phyloP scores from a whole-genome alignment of 1,140 invertebrate genomes.

The Trinorchestia longiramus region DNA sequence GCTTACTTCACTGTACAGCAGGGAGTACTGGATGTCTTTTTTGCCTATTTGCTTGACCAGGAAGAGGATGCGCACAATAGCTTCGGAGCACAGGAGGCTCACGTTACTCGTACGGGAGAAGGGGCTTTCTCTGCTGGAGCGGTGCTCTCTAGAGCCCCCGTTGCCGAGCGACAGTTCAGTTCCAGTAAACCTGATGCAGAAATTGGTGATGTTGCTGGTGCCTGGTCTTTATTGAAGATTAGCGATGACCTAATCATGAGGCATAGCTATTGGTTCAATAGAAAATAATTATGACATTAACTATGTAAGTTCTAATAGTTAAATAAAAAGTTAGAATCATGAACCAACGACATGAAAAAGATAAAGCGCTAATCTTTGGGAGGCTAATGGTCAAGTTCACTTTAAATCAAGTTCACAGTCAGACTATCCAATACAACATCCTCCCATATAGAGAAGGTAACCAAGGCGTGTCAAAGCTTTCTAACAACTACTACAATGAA shows the following conservation, averaged over 20 bases:
- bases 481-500: too few relatives aligned
- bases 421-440: too few relatives aligned
- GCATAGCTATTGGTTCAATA: background rate
- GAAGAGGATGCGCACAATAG: constrained; percentile 15
- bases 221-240: background rate
- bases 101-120: background rate
- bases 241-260: background rate
- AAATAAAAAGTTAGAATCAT: too few relatives aligned
- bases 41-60: constrained; percentile 22
- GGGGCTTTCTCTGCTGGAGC: background rate
- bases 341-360: too few relatives aligned
- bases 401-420: too few relatives aligned
- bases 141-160: background rate
- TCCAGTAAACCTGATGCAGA: background rate
- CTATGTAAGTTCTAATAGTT: too few relatives aligned
- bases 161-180: background rate
- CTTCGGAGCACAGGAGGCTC: constrained; percentile 27
- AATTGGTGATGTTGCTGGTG: background rate
- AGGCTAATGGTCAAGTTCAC: too few relatives aligned
- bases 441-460: too few relatives aligned
- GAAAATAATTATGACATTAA: background rate
- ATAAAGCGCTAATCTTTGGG: too few relatives aligned
- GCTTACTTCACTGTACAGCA: background rate
- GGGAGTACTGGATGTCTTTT: constrained; percentile 17
- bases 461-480: too few relatives aligned